phyloP scores from a whole-genome alignment of 2,888 invertebrate genomes.

The Oeneis ivallda region DNA sequence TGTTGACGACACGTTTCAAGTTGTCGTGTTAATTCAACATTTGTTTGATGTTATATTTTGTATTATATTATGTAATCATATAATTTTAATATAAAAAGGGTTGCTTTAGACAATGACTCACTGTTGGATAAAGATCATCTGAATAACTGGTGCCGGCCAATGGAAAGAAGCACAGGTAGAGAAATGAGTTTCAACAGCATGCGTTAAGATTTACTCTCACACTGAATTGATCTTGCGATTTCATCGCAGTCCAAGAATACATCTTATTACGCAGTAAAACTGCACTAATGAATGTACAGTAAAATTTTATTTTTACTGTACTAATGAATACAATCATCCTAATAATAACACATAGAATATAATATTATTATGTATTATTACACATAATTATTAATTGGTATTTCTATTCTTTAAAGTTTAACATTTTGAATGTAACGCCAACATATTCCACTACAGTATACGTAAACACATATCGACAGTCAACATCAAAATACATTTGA shows the following conservation, averaged over 20 bases:
- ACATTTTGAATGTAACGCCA: background rate
- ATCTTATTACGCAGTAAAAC: background rate
- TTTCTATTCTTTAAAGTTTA: background rate
- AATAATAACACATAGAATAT: conserved; percentile 7
- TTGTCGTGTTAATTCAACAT: too few species aligned
- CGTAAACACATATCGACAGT: conserved; percentile 3
- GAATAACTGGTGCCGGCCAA: background rate
- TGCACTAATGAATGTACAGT: too few species aligned
- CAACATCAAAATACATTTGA: conserved; percentile 6
- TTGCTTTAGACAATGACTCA: too few species aligned
- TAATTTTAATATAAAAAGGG: too few species aligned
- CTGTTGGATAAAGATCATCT: too few species aligned
- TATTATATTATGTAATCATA: too few species aligned
- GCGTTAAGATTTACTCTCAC: too few species aligned
- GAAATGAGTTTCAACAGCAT: background rate
- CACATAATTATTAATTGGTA: too few species aligned
- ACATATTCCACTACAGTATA: background rate
- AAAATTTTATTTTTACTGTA: too few species aligned
- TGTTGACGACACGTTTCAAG: too few species aligned
- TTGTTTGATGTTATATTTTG: too few species aligned
- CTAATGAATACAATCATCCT: background rate
- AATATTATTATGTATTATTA: background rate
- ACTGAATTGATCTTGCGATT: too few species aligned
- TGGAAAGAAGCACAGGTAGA: background rate
- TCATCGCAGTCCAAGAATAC: background rate